Evolutionary conservation across 2,113 vertebrate genomes (phyloP).

Genomic region (Callipepla californica): DNA sequence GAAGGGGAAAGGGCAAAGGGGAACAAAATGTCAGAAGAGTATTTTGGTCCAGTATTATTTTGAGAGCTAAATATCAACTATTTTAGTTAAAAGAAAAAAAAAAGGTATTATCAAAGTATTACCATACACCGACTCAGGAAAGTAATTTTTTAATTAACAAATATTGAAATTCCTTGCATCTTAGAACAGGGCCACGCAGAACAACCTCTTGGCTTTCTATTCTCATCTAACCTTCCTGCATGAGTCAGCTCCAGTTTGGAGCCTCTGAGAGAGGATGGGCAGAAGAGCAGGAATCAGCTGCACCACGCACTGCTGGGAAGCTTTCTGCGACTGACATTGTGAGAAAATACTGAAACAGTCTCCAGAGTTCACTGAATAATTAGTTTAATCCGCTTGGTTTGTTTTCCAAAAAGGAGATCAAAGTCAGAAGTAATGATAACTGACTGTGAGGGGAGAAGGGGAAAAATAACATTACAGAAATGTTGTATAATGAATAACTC

Average conservation of each 20-base stretch:
- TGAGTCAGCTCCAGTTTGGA: neutral
- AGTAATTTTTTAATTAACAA: neutral
- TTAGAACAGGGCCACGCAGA: neutral
- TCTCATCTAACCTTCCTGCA: neutral
- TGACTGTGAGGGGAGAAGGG: neutral
- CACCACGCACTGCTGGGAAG: neutral
- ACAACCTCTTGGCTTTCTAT: neutral
- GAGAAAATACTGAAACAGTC: constrained; percentile 8
- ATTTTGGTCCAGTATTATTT: neutral
- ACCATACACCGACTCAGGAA: neutral
- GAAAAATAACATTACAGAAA: neutral
- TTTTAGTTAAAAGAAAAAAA: too few relatives aligned
- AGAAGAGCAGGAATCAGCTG: neutral
- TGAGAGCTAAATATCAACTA: neutral
- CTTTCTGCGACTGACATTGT: neutral
- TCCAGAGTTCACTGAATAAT: constrained; percentile 16
- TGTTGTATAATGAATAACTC: neutral
- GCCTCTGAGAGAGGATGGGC: neutral
- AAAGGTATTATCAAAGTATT: neutral
- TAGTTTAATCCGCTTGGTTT: neutral
- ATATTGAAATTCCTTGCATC: neutral
- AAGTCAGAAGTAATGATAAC: neutral
- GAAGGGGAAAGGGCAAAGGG: neutral
- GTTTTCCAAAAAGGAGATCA: constrained; percentile 20
- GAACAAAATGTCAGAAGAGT: neutral